Evolutionary conservation across 2,113 vertebrate genomes (phyloP), one percentile per base, ranked within the genome.

Genomic region (Benitochromis conjunctus): DNA sequence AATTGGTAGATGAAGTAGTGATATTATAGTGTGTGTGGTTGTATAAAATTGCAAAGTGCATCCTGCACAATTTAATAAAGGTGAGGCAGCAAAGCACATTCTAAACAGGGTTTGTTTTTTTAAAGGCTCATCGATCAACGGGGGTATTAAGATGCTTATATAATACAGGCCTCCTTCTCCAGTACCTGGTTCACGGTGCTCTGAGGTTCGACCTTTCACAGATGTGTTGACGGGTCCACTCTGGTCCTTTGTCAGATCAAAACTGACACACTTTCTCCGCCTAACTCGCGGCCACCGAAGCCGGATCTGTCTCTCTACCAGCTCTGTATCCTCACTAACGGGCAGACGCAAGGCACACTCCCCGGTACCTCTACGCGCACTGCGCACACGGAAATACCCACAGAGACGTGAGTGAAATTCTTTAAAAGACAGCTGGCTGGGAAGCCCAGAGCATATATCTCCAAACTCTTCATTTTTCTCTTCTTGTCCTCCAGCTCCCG

Each of bases 381-480:
- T 82, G 56, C 92, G 94, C 76, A 94, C 78, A 5, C 95, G 88
- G 86, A 97, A 97, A 87, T 92, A 94, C 5, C 94, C 96, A 7
- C 96, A 97, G 4, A 97, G 95, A 6, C 96, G 91, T 43, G 95
- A 91, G 90, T 97, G 96, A 55, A 97, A 97, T 77, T 96, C 95
- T 82, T 93, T 95, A 29, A 97, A 97, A 16, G 86, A 82, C 2
- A 97, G 82, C 83, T 89, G 93, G 2, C 62, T 3, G 9, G 96
- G 95, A 8, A 96, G 90, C 9, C 7, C 87, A 0, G 85, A 60
- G 24, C 90, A 94, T 1, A 94, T 77, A 5, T 88, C 91, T 10
- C 2, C 11, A 4, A 90, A 89, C 79, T 95, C 94, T 2, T 88
- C 88, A 7, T 91, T 80, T 0, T 80, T 76, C 31, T 78, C 84